Evolutionary conservation across 1,140 invertebrate species (phyloP).

Genomic region (Drosophila erecta): DNA sequence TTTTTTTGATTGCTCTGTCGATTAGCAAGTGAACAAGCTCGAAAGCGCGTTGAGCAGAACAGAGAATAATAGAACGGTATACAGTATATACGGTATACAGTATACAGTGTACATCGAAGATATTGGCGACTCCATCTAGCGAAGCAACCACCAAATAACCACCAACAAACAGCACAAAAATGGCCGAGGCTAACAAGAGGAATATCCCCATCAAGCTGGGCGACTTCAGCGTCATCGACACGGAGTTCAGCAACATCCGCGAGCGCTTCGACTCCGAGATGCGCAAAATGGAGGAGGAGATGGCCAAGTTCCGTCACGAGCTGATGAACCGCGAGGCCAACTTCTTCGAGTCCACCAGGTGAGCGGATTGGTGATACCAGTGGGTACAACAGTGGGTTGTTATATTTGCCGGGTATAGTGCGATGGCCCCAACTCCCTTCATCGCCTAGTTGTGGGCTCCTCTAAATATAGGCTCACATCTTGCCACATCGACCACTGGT

Average conservation of each 20-base stretch:
- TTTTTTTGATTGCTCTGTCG: conserved; percentile 63
- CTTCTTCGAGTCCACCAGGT: conserved; percentile 96
- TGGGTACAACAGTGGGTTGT: background rate
- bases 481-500: conserved; percentile 45
- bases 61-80: conserved; percentile 10
- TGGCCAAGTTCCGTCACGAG: conserved; percentile 97
- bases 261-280: conserved; percentile 98
- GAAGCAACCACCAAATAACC: conserved; percentile 21
- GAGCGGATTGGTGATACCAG: conserved; percentile 40
- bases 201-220: conserved; percentile 97
- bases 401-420: background rate
- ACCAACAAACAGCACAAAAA: conserved; percentile 84
- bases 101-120: background rate
- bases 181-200: conserved; percentile 92
- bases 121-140: conserved; percentile 1
- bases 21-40: conserved; percentile 66
- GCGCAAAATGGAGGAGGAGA: conserved; percentile 99
- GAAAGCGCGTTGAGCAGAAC: conserved; percentile 24
- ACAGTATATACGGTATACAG: background rate
- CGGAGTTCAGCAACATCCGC: conserved; percentile 97
- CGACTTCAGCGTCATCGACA: conserved; percentile 97
- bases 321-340: conserved; percentile 96
- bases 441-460: conserved; percentile 23
- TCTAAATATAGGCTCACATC: conserved; percentile 44
- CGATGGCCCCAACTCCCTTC: background rate